Base-by-base conservation (phyloP, 2,113 vertebrate species). In the Rhabdornis inornatus region DNA sequence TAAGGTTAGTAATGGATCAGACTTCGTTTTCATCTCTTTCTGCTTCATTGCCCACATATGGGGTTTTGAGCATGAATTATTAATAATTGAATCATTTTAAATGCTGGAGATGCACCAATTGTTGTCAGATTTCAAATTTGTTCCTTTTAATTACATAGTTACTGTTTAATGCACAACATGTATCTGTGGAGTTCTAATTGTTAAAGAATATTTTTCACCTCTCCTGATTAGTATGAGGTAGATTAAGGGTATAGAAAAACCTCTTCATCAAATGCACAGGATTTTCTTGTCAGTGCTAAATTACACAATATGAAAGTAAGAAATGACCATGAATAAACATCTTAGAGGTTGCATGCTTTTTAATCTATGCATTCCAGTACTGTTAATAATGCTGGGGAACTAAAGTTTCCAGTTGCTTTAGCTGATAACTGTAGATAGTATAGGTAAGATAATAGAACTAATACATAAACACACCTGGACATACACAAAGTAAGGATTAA, bases 81-180 rank as follows among this genome's bases (percentile, higher is more conserved):
- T 98, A 97, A 99, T 96, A 96, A 96, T 94, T 97, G 97, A 98
- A 98, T 98, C 97, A 97, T 98, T 99, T 98, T 97, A 98, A 98
- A 98, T 98, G 98, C 97, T 97, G 97, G 97, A 98, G 98, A 98
- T 98, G 97, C 95, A 84, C 97, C 98, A 98, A 98, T 98, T 96
- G 98, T 98, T 99, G 98, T 99, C 98, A 98, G 98, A 97, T 98
- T 99, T 98, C 96, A 98, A 98, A 99, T 99, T 97, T 98, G 98
- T 98, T 98, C 98, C 97, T 98, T 96, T 94, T 99, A 96, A 98
- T 99, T 99, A 95, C 93, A 97, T 98, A 98, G 98, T 98, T 96
- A 98, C 97, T 74, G 28, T 56, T 90, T 53, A 90, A 96, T 96
- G 94, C 97, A 96, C 96, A 95, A 92, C 96, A 97, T 81, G 90